phyloP scores from a whole-genome alignment of 64 coral and sea anemone species.

The Montipora foliosa region DNA sequence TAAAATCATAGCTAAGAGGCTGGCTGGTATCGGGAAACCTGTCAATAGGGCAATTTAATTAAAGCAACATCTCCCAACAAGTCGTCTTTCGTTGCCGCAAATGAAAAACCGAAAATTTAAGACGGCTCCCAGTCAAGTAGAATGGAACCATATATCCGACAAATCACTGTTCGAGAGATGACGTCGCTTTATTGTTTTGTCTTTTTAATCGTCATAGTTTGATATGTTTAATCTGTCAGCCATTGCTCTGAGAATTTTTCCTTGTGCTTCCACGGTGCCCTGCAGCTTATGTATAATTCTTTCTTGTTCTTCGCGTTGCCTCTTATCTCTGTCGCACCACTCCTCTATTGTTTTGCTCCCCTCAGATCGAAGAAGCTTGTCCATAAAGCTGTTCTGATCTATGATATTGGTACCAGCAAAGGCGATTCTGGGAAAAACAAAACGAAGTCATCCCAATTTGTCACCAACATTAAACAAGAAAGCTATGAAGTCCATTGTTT shows the following conservation, averaged over 20 bases:
- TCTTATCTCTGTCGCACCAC: background rate
- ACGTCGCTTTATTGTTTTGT: background rate
- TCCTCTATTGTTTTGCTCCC: background rate
- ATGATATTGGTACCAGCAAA: background rate
- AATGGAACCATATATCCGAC: too few species aligned
- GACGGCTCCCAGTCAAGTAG: too few species aligned
- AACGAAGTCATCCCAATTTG: background rate
- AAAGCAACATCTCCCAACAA: too few species aligned
- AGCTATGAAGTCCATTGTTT: too few species aligned
- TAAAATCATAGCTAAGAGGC: too few species aligned
- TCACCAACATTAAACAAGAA: too few species aligned
- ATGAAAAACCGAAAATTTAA: too few species aligned
- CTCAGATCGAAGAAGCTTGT: background rate
- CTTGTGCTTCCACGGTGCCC: constrained; percentile 21
- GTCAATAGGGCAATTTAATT: too few species aligned
- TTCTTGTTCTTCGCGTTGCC: background rate
- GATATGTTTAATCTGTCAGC: constrained; percentile 29
- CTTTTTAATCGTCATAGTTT: background rate
- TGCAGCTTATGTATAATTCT: background rate
- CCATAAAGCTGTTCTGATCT: background rate
- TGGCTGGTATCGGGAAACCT: too few species aligned
- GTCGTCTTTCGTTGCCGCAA: too few species aligned
- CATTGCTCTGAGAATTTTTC: constrained; percentile 23
- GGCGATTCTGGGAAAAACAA: background rate
- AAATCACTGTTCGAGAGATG: too few species aligned